Conservation (phyloP, 2,113 vertebrate genomes). For the Saguinus midas region DNA sequence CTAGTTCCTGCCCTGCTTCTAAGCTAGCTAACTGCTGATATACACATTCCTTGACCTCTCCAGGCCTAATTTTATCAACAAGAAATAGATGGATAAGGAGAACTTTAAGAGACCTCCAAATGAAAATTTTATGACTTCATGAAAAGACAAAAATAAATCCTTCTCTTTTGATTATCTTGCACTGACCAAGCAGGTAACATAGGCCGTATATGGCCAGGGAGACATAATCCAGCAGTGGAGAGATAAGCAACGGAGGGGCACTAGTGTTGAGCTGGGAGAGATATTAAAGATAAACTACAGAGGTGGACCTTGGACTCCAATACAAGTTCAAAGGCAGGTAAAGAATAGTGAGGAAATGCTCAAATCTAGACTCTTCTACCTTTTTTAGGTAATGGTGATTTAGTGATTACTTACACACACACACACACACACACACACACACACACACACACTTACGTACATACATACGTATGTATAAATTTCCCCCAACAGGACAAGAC, state of each 20-base stretch:
- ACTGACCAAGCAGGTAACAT: not conserved
- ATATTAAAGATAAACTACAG: not conserved
- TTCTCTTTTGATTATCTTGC: slow-evolving; percentile 56
- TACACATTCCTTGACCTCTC: slow-evolving; percentile 29
- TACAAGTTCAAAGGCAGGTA: not conserved
- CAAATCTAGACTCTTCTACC: not conserved
- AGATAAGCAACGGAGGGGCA: slow-evolving; percentile 28
- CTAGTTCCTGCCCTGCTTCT: not conserved
- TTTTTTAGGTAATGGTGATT: not conserved
- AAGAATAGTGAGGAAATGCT: not conserved
- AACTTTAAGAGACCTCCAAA: slow-evolving; percentile 23
- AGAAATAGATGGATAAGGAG: slow-evolving; percentile 33
- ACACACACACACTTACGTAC: too few relatives aligned
- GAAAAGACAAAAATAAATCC: slow-evolving; percentile 58
- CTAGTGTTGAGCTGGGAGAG: not conserved
- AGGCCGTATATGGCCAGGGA: not conserved
- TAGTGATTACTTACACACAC: not conserved
- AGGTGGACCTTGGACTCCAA: not conserved
- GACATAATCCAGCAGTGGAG: not conserved
- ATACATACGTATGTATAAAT: not conserved
- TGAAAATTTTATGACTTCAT: slow-evolving; percentile 32
- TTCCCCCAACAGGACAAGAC: not conserved
- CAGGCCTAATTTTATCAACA: not conserved
- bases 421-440: too few relatives aligned
- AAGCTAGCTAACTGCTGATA: not conserved